Percentiles rank a stretch among this genome's conserved stretches.
Evolutionary conservation across 1,140 invertebrate genomes (phyloP).

Genomic region (Steinernema khuongi): DNA sequence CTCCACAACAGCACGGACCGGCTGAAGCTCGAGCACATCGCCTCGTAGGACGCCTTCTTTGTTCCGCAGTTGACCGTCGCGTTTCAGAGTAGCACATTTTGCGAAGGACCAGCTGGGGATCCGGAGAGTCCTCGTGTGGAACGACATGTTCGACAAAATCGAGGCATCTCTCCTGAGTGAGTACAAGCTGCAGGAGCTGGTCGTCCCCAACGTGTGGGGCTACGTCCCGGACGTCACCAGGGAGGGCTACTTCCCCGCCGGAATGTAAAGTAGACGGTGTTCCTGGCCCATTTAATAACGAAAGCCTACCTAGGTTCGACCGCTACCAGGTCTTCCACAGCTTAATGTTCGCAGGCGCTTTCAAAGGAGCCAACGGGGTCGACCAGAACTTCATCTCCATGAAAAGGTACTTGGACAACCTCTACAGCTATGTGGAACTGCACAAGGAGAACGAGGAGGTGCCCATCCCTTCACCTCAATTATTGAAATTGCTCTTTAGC

Average conservation of each 20-base stretch:
- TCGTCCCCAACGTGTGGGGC: constrained; percentile 40
- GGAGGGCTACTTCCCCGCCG: constrained; percentile 41
- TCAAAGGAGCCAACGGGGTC: constrained; percentile 50
- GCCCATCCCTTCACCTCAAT: constrained; percentile 17
- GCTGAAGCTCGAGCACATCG: constrained; percentile 46
- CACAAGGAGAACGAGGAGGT: constrained; percentile 22
- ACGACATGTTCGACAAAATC: constrained; percentile 45
- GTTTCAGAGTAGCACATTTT: constrained; percentile 43
- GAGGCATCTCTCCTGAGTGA: background rate
- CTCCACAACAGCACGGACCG: constrained; percentile 39
- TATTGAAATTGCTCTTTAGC: constrained; percentile 36
- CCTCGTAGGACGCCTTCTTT: constrained; percentile 24
- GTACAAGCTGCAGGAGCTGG: constrained; percentile 34
- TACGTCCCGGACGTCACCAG: constrained; percentile 35
- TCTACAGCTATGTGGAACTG: constrained; percentile 43
- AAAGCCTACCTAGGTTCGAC: no score
- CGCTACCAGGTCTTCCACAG: constrained; percentile 38
- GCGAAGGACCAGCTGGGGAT: constrained; percentile 43
- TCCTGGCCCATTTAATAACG: no score
- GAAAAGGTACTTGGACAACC: constrained; percentile 39
- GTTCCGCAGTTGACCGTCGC: background rate
- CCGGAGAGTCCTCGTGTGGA: constrained; percentile 38
- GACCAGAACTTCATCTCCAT: constrained; percentile 42
- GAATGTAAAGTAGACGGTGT: no score
- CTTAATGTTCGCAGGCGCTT: constrained; percentile 43